Percentiles rank a stretch among this genome's conserved stretches.
These are phyloP conservation scores for Podarcis muralis DNA, from an alignment of 2,113 vertebrate species.

Conservation along the genomic window DNA sequence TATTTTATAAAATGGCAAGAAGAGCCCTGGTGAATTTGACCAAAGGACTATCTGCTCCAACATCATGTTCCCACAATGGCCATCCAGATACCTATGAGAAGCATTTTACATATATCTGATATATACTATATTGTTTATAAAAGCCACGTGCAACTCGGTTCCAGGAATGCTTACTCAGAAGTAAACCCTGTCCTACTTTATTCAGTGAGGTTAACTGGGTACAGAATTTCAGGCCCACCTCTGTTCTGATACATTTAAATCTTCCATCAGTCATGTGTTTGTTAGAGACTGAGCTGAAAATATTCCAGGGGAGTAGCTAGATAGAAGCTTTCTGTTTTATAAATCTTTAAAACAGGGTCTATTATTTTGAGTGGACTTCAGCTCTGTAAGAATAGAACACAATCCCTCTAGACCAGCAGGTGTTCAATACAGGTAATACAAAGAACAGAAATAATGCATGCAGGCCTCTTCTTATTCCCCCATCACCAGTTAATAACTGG, in stretches of 20 bases:
- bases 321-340: constrained; percentile 56
- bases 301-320: constrained; percentile 37
- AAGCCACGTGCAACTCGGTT: too few species aligned
- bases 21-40: too few species aligned
- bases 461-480: neutral
- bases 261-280: constrained; percentile 60
- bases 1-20: too few species aligned
- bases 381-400: constrained; percentile 36
- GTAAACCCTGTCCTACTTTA: neutral
- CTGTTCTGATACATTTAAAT: constrained; percentile 55
- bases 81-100: too few species aligned
- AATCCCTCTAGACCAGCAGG: constrained; percentile 56
- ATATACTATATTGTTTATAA: neutral
- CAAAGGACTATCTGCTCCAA: too few species aligned
- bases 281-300: neutral
- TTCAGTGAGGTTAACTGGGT: neutral
- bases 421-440: neutral
- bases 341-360: constrained; percentile 55
- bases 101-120: neutral
- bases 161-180: neutral
- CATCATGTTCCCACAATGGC: too few species aligned
- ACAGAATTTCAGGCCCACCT: neutral
- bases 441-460: constrained; percentile 36
- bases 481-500: constrained; percentile 7
- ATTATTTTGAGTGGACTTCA: constrained; percentile 61